Evolutionary conservation across 2,888 invertebrate genomes (phyloP), one percentile per base, ranked within the genome.

Genomic region (Volucella inanis): DNA sequence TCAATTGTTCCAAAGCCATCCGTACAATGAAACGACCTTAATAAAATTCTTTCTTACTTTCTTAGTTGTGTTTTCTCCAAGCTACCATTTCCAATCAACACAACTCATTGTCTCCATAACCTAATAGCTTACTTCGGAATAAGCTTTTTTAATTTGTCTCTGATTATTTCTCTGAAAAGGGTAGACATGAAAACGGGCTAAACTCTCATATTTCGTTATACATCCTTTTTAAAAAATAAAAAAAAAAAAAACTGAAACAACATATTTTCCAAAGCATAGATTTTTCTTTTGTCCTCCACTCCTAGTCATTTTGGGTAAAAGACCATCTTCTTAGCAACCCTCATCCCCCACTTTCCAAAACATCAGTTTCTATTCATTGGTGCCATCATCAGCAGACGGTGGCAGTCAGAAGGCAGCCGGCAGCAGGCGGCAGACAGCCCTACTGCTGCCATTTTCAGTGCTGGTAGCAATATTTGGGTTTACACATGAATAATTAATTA

Each of bases 401-500:
- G 71, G 14, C 52, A 43, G 31, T 31, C 31, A 31, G 31, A 31
- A 31, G 31, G 31, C 31, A 31, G 6, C 4, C 4, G 31, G 31
- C 31, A 31, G 31, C 31, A 31, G 31, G 59, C 64, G 59, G 43
- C 65, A 64, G 50, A 39, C 65, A 64, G 50, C 31, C 31, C 31
- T 31, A 31, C 31, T 85, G 65, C 54, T 81, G 81, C 80, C 85
- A 85, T 81, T 77, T 71, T 72, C 85, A 85, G 85, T 77, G 71
- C 85, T 72, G 77, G 68, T 81, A 85, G 76, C 85, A 85, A 85
- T 81, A 81, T 85, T 85, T 81, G 85, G 85, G 85, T 90, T 90
- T 90, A 90, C 90, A 91, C 90, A 91, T 90, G 91, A 90, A 90
- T 90, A 90, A 90, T 90, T 90, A 90, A 90, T 90, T 90, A 91